These are phyloP conservation scores for Aproaerema taeniolella DNA, from an alignment of 2,888 invertebrate species.

Conservation along the genomic window DNA sequence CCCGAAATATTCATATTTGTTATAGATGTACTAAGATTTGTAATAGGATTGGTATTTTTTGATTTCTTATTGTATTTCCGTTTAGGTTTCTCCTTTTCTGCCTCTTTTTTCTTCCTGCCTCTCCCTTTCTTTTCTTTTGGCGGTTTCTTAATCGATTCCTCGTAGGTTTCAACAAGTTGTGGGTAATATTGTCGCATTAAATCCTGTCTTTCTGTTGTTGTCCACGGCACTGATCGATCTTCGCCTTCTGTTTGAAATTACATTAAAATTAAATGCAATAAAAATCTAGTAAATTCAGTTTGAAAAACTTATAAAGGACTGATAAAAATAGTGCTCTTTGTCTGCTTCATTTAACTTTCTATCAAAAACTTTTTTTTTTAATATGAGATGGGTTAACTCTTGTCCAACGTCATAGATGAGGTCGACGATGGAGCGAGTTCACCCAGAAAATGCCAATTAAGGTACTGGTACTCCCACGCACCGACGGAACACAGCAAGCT, in stretches of 20 bases:
- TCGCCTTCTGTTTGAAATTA: slow-evolving; percentile 57
- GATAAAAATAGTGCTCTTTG: too few relatives aligned
- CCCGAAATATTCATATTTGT: slow-evolving; percentile 36
- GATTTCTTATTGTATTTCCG: slow-evolving; percentile 56
- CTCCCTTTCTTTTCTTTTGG: slow-evolving; percentile 57
- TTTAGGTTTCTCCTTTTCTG: slow-evolving; percentile 41
- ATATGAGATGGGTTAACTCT: too few relatives aligned
- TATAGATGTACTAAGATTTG: slow-evolving; percentile 38
- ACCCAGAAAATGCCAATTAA: too few relatives aligned
- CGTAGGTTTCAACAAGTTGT: slow-evolving; percentile 76
- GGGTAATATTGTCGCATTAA: slow-evolving; percentile 80
- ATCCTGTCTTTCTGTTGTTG: slow-evolving; percentile 83
- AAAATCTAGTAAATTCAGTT: too few relatives aligned
- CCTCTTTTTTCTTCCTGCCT: slow-evolving; percentile 40
- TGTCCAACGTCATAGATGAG: too few relatives aligned
- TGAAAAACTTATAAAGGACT: too few relatives aligned
- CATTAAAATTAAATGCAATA: too few relatives aligned
- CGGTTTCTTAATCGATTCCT: slow-evolving; percentile 75
- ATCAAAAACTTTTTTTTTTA: too few relatives aligned
- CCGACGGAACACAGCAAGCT: too few relatives aligned
- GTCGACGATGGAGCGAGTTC: too few relatives aligned
- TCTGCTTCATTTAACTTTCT: too few relatives aligned
- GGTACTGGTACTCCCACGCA: too few relatives aligned
- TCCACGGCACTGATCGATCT: slow-evolving; percentile 74
- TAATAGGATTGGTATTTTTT: slow-evolving; percentile 33